Base-by-base conservation (phyloP, 2,888 invertebrate genomes). In the Cryptocephalus primarius region DNA sequence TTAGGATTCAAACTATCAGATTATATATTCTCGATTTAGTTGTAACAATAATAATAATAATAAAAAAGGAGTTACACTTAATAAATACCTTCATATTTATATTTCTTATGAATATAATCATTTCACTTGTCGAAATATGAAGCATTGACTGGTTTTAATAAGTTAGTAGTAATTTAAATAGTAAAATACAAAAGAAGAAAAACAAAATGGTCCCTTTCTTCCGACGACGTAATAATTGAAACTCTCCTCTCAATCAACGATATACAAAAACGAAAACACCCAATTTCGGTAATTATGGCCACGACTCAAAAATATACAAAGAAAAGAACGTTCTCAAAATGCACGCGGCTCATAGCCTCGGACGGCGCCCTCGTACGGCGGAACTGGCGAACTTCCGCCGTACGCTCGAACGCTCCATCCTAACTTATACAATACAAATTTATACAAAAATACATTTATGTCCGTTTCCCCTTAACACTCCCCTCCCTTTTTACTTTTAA, bases 151-250 rank as follows among this genome's bases (percentile, higher is more conserved):
- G 3, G 22, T 22, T 22, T 22, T 22, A 22, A 22, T 22, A 22
- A 22, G 22, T 22, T 22, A 22, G 22, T 22, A 22, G 22, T 22
- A 22, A 22, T 22, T 22, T 22, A 22, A 22, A 22, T 22, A 22
- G 22, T 22, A 22, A 22, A 22, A 22, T 22, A 22, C 22, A 22
- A 22, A 22, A 22, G 22, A 22, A 22, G 22, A 22, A 22, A 57
- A 61, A 60, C 58, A 54, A 61, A 66, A 65, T 67, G 67, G 67
- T 66, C 66, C 68, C 67, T 58, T 59, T 58, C 36, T 58, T 59
- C 62, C 61, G 60, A 62, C 61, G 60, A 62, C 60, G 55, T 57
- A 58, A 56, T 61, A 55, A 60, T 51, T 56, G 52, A 48, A 50
- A 50, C 50, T 57, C 50, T 50, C 12, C 12, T 36, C 11, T 36